A percentile compares a stretch with the other conserved stretches of the same genome.
Conservation (phyloP, 92 coral and sea anemone genomes). For the Siderastrea siderea region DNA sequence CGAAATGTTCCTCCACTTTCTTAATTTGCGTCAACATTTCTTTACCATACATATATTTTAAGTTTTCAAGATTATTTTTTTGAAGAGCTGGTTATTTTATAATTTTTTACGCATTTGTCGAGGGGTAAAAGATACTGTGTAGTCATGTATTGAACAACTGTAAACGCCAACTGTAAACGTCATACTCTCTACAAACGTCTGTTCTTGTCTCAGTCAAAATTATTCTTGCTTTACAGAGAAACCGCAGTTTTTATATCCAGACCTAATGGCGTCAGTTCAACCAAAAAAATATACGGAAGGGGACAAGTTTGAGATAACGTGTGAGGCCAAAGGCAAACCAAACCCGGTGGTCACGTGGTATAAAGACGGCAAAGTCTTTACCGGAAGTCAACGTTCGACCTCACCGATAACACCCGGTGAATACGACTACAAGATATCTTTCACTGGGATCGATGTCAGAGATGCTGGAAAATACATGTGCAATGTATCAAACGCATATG, state of each 20-base stretch:
- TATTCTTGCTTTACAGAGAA: conserved; percentile 31
- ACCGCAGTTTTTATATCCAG: conserved; percentile 33
- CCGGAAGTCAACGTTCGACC: conserved; percentile 5
- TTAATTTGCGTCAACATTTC: no score
- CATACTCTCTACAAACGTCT: not conserved
- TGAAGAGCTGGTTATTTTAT: no score
- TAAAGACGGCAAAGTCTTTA: conserved; percentile 26
- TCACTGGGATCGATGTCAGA: conserved; percentile 54
- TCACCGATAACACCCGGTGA: conserved; percentile 21
- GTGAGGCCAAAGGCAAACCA: conserved; percentile 68
- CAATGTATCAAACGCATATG: conserved; percentile 83
- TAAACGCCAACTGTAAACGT: not conserved
- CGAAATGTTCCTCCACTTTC: no score
- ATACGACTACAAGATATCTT: conserved; percentile 47
- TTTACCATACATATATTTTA: no score
- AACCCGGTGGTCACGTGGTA: conserved; percentile 64
- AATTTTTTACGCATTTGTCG: no score
- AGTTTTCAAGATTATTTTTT: no score
- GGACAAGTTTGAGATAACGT: conserved; percentile 21
- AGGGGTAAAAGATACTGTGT: no score
- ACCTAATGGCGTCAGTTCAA: conserved; percentile 21
- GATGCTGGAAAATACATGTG: conserved; percentile 85
- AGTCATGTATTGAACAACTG: not conserved
- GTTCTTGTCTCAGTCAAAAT: no score
- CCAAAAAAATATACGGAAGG: conserved; percentile 22